These are phyloP conservation scores for Syrphus vitripennis DNA, from an alignment of 2,888 invertebrate species.

Conservation along the genomic window DNA sequence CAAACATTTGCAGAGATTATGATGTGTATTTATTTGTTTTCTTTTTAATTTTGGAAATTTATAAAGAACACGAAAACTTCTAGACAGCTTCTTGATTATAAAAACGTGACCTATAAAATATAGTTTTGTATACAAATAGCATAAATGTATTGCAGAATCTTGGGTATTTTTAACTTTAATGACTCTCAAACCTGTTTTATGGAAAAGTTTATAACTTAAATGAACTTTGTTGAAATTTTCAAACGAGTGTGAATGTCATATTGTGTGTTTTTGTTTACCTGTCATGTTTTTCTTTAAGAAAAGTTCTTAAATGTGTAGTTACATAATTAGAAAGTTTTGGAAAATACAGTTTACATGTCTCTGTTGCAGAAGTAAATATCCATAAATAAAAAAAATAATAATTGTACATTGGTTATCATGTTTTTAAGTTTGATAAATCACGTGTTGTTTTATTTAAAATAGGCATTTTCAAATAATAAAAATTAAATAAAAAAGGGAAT, in stretches of 20 bases:
- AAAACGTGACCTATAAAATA: conserved; percentile 43
- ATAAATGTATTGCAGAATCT: conserved; percentile 18
- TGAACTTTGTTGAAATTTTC: conserved; percentile 51
- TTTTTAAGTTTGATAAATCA: too few relatives aligned
- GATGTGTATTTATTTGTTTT: background rate
- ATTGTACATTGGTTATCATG: too few relatives aligned
- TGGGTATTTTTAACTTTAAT: conserved; percentile 55
- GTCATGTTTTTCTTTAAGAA: background rate
- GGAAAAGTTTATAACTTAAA: conserved; percentile 44
- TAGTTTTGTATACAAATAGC: background rate
- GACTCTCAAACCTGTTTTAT: conserved; percentile 33
- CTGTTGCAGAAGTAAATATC: too few relatives aligned
- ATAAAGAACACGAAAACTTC: background rate
- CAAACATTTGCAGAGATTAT: conserved; percentile 50
- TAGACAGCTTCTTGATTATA: background rate
- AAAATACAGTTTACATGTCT: too few relatives aligned
- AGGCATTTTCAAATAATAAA: too few relatives aligned
- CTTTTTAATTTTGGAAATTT: background rate
- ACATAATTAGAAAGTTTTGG: too few relatives aligned
- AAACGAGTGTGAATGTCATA: conserved; percentile 49
- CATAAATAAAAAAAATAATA: too few relatives aligned
- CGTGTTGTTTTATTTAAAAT: too few relatives aligned
- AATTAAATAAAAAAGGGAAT: too few relatives aligned
- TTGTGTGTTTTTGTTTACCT: conserved; percentile 11
- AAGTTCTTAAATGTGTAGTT: background rate